Conservation (phyloP, 2,888 invertebrate genomes). For the Neuroscelio doddi region DNA sequence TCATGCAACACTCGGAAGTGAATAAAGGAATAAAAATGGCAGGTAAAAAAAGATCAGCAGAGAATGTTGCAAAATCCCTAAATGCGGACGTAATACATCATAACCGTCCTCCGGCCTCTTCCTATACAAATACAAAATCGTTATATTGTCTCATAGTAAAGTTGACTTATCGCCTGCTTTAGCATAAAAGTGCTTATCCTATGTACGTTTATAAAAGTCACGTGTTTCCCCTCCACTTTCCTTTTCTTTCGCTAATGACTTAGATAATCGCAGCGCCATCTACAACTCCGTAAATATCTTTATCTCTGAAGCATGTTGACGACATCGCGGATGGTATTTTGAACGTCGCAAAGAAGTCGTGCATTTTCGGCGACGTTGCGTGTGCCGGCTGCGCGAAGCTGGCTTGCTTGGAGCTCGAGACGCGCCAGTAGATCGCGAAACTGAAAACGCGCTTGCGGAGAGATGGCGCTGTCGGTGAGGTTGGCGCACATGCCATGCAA, state of each 20-base stretch:
- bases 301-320: conserved; percentile 83
- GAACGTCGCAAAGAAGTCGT: conserved; percentile 81
- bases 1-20: too few relatives aligned
- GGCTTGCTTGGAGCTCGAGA: conserved; percentile 80
- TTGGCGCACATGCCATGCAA: conserved; percentile 88
- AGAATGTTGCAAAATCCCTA: too few relatives aligned
- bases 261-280: too few relatives aligned
- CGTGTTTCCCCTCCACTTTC: too few relatives aligned
- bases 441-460: conserved; percentile 91
- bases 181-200: conserved; percentile 34
- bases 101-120: conserved; percentile 27
- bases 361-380: conserved; percentile 81
- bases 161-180: conserved; percentile 59
- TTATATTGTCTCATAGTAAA: conserved; percentile 67
- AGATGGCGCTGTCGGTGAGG: conserved; percentile 86
- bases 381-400: conserved; percentile 80
- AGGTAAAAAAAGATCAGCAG: too few relatives aligned
- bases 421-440: conserved; percentile 84
- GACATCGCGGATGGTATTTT: conserved; percentile 81
- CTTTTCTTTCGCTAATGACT: too few relatives aligned
- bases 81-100: conserved; percentile 38
- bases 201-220: conserved; percentile 33
- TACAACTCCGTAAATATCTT: too few relatives aligned
- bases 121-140: conserved; percentile 70
- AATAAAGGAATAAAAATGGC: too few relatives aligned